Evolutionary conservation across 2,888 invertebrate species (phyloP).

Genomic region (Stenolophus ochropezus): DNA sequence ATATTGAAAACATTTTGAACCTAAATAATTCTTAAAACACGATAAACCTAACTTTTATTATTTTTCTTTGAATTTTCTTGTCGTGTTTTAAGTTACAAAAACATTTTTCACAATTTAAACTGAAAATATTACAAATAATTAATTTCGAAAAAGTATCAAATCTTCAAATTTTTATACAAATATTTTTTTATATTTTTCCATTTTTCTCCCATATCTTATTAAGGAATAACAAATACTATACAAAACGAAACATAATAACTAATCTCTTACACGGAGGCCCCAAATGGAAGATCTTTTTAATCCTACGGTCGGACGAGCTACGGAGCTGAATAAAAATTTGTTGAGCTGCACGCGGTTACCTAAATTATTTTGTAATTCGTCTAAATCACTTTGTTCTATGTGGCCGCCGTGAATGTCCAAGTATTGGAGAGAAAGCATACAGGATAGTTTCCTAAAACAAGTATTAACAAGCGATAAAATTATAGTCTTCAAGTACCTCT

Average conservation of each 20-base stretch:
- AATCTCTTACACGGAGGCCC: slow-evolving; percentile 90
- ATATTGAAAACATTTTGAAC: too few species aligned
- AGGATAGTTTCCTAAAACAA: slow-evolving; percentile 38
- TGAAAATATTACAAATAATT: too few species aligned
- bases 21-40: too few species aligned
- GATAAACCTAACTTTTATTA: too few species aligned
- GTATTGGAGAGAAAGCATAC: slow-evolving; percentile 80
- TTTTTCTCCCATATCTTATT: background rate
- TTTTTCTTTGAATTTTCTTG: too few species aligned
- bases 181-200: too few species aligned
- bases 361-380: slow-evolving; percentile 76
- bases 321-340: slow-evolving; percentile 86
- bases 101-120: too few species aligned
- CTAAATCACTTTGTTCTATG: slow-evolving; percentile 77
- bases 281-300: slow-evolving; percentile 91
- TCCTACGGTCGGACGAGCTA: slow-evolving; percentile 93
- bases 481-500: too few species aligned
- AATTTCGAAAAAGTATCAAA: too few species aligned
- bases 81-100: too few species aligned
- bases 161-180: too few species aligned
- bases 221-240: slow-evolving; percentile 19
- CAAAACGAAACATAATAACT: slow-evolving; percentile 4
- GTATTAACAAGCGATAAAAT: background rate
- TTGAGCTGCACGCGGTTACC: slow-evolving; percentile 80
- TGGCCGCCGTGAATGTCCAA: slow-evolving; percentile 91